Base-by-base conservation (phyloP, 2,797 vertebrate species). In the Malurus leucopterus region DNA sequence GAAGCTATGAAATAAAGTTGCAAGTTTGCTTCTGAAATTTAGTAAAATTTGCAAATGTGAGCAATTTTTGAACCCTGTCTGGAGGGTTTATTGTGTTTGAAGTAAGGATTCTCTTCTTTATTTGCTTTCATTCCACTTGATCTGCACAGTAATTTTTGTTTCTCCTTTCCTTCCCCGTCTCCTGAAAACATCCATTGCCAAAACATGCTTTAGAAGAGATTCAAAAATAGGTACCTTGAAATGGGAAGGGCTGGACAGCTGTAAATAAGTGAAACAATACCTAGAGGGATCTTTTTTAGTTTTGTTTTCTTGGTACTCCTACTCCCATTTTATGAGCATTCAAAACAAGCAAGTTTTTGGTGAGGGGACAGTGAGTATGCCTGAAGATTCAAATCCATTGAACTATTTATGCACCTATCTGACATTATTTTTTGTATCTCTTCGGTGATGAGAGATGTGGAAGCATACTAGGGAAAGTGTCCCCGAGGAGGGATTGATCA, bases 101-200 rank as follows among this genome's bases (percentile, higher is more conserved):
- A 67, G 49, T 75, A 24, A 79, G 34, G 32, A 55, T 78, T 93
- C 64, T 81, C 49, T 74, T 87, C 49, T 30, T 77, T 84, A 70
- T 30, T 93, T 91, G 24, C 64, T 88, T 92, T 78, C 43, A 16
- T 88, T 91, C 55, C 19, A 44, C 59, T 88, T 79, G n/a, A 46
- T 82, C 59, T 62, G 29, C 22, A 7, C 23, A 81, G 70, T 84
- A 57, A 46, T 89, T 86, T 90, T 82, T 92, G 29, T 79, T 81
- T 91, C 71, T 69, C 49, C 36, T 63, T 57, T 91, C 26, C 30
- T 88, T 85, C 59, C 13, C 55, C 26, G 44, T 73, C 65, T 74
- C 12, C 69, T 86, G 63, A 65, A 91, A 93, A 85, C 49, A 74
- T 18, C 55, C 26, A 62, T 70, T 68, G 63, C 63, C 64, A 88